Base-by-base conservation (phyloP, 2,113 vertebrate species). In the Leucosticte australis region DNA sequence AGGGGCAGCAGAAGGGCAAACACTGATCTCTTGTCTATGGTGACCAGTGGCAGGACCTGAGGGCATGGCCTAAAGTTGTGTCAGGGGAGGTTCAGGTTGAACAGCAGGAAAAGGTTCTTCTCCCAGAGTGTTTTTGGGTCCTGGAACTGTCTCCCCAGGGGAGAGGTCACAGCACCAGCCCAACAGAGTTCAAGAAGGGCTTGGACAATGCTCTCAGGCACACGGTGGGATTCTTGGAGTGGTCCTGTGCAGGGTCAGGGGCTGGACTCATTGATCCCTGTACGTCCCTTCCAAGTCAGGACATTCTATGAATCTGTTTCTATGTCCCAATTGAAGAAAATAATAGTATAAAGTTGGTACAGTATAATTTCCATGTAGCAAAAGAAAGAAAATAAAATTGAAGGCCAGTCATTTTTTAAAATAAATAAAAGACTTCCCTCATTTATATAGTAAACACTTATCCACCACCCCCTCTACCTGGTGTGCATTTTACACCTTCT, bases 151-250 rank as follows among this genome's bases (percentile, higher is more conserved):
- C 6, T 65, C 15, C 4, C 19, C 27, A 30, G 20, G 30, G 46
- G 0, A 31, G 10, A 19, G 21, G 17, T 35, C 6, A 35, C 46
- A 75, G 39, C 30, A n/a, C 17, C 30, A 60, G 8, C 20, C 11
- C 3, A 18, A 9, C 4, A 47, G 63, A 49, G 41, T 2, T 49
- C 47, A 35, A 7, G 10, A 11, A 22, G 26, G 1, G 2, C 35
- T 76, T 76, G 49, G 17, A 69, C 35, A 42, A 41, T 17, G 2
- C 12, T 55, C 30, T 83, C 26, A 63, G 63, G 16, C 21, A 31
- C 26, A 35, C 6, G 21, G 12, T 49, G 22, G 2, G 41, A 42
- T 22, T 16, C 12, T 31, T 49, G 55, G 26, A 7, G 8, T 35
- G 13, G 10, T 69, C 10, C 46, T 89, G 19, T 60, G 13, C 41